Evolutionary conservation across 1,140 invertebrate genomes (phyloP).

Genomic region (Drosophila kurseongensis): DNA sequence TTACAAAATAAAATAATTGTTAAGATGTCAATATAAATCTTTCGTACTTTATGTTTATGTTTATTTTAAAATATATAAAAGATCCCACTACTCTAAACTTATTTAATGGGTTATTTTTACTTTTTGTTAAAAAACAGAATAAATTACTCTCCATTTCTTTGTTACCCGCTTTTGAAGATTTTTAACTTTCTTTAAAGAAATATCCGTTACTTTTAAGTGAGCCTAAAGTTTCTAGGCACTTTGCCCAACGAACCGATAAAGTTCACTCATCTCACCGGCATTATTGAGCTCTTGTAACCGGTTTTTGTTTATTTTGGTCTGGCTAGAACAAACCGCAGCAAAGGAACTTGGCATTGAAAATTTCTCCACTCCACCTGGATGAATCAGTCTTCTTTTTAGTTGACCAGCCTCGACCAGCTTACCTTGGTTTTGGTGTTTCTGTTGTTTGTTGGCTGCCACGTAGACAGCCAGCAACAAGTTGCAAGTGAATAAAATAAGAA

Average conservation of each 20-base stretch:
- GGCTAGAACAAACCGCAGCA: slow-evolving; percentile 47
- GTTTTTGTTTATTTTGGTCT: slow-evolving; percentile 62
- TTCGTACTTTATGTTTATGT: too few species aligned
- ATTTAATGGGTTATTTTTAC: too few species aligned
- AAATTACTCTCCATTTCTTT: slow-evolving; percentile 11
- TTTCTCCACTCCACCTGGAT: slow-evolving; percentile 43
- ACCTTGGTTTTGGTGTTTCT: slow-evolving; percentile 68
- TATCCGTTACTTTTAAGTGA: slow-evolving; percentile 19
- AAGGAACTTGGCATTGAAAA: slow-evolving; percentile 38
- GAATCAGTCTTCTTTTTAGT: slow-evolving; percentile 27
- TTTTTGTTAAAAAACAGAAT: too few species aligned
- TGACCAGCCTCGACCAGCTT: slow-evolving; percentile 22
- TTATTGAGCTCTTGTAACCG: slow-evolving; percentile 46
- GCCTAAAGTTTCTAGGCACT: slow-evolving; percentile 19
- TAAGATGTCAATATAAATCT: too few species aligned
- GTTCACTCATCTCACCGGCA: slow-evolving; percentile 35
- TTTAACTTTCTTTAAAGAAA: neutral
- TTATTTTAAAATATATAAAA: too few species aligned
- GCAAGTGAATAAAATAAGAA: slow-evolving; percentile 58
- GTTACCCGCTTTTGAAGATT: neutral
- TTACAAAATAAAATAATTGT: too few species aligned
- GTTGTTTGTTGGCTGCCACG: slow-evolving; percentile 55
- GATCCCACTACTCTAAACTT: too few species aligned
- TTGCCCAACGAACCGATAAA: slow-evolving; percentile 65
- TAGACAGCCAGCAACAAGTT: slow-evolving; percentile 41